phyloP scores from a whole-genome alignment of 2,797 vertebrate genomes.

The Zalophus californianus region DNA sequence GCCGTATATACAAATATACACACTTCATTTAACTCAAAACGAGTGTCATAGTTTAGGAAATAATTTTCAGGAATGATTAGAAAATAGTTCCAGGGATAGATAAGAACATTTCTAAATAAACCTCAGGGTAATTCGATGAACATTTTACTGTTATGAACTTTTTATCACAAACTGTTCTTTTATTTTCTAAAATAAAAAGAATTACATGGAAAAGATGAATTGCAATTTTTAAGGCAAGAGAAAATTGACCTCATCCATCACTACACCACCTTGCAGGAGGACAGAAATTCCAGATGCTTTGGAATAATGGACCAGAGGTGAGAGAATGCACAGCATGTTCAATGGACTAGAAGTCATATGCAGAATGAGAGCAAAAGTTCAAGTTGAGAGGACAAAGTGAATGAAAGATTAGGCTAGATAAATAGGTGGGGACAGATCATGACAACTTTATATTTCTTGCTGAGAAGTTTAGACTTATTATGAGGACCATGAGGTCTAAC shows the following conservation, averaged over 20 bases:
- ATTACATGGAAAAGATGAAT: not conserved
- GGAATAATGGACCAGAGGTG: not conserved
- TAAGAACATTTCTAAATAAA: conserved; percentile 59
- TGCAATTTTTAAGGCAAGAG: conserved; percentile 35
- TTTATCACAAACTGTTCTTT: conserved; percentile 55
- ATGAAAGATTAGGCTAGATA: not conserved
- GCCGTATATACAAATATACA: not conserved
- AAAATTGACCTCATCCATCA: not conserved
- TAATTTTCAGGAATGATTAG: conserved; percentile 49
- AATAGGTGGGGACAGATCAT: not conserved
- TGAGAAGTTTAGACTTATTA: not conserved
- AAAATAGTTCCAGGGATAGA: conserved; percentile 18
- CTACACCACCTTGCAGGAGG: not conserved
- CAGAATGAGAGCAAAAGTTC: not conserved
- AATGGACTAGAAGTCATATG: not conserved
- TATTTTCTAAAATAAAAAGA: conserved; percentile 53
- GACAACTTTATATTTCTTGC: not conserved
- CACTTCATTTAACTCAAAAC: conserved; percentile 1
- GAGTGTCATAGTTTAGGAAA: conserved; percentile 52
- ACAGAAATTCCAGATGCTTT: not conserved
- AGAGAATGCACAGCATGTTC: not conserved
- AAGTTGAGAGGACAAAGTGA: not conserved
- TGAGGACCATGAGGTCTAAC: not conserved
- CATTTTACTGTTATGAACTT: conserved; percentile 29
- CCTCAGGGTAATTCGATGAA: not conserved